phyloP scores from a whole-genome alignment of 2,113 vertebrate genomes.

The Carassius gibelio region DNA sequence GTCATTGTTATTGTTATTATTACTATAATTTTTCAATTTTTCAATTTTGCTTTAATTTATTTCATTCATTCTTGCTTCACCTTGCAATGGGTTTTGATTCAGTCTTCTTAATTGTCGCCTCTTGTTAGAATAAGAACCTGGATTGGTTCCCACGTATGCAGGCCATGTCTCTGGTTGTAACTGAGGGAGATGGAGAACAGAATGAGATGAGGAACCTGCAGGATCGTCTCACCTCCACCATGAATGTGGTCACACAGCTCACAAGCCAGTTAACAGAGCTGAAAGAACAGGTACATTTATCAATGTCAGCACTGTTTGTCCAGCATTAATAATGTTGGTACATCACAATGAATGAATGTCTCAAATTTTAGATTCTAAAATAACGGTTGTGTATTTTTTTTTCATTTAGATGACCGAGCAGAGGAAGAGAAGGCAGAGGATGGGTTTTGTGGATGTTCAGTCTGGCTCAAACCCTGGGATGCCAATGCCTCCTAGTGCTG shows the following conservation, averaged over 20 bases:
- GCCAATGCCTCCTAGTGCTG: conserved; percentile 69
- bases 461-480: conserved; percentile 64
- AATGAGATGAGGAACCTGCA: conserved; percentile 95
- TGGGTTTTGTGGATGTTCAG: conserved; percentile 94
- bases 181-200: conserved; percentile 92
- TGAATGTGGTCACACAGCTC: conserved; percentile 91
- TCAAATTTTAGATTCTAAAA: not conserved
- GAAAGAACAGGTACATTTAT: conserved; percentile 88
- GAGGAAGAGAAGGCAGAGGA: conserved; percentile 91
- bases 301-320: not conserved
- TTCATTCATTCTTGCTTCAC: not conserved
- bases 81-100: not conserved
- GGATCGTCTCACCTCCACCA: conserved; percentile 87
- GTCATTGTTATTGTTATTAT: too few relatives aligned
- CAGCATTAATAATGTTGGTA: not conserved
- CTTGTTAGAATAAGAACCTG: conserved; percentile 88
- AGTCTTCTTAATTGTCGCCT: not conserved
- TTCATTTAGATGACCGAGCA: conserved; percentile 93
- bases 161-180: conserved; percentile 96
- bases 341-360: not conserved
- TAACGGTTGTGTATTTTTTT: not conserved
- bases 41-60: not conserved
- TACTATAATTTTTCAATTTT: not conserved
- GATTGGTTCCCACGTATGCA: conserved; percentile 99
- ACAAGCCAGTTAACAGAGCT: conserved; percentile 89